Evolutionary conservation across 2,113 vertebrate species (phyloP), one percentile per base, ranked within the genome.

Genomic region (Polyodon spathula): DNA sequence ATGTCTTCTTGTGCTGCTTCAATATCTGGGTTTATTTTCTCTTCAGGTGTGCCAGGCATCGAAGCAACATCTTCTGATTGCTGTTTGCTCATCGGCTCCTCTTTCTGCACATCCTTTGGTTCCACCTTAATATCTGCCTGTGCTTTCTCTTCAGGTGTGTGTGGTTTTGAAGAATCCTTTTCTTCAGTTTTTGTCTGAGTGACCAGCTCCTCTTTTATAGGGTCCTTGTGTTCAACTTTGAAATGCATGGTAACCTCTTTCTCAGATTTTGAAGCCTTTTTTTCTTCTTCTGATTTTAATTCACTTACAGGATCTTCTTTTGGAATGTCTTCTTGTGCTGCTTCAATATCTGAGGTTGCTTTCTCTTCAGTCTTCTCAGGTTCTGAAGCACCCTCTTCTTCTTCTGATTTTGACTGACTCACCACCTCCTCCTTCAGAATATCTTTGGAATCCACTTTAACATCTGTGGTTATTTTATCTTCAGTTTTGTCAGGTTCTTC

Each of bases 171-270:
- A n/a, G 8, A 38, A 7, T 70, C 58, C 12, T 50, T 9, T 63
- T 71, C 7, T 57, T 9, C 37, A 7, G 2, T 61, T 14, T 61
- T 51, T 50, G 27, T 4, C 3, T 71, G 59, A 14, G 16, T 39
- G 1, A 46, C 9, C n/a, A 2, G 58, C 6, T 37, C 50, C 44
- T 59, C 60, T 37, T 4, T 37, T 7, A 5, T 6, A 37, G 2
- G 9, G 15, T 55, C 4, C 17, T 37, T 55, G 11, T 55, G 27
- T 55, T 11, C 52, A 40, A 8, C 15, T 40, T 56, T 8, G 40
- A 14, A 4, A 27, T 4, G 7, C 12, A 27, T 16, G 40, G 39
- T 9, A 8, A n/a, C 40, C 40, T 7, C 54, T 53, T 64, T 58
- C n/a, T 46, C 54, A 8, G 16, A 1, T 44, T 12, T 15, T 60